phyloP scores from a whole-genome alignment of 2,797 vertebrate genomes.

The Sebastes diploproa region DNA sequence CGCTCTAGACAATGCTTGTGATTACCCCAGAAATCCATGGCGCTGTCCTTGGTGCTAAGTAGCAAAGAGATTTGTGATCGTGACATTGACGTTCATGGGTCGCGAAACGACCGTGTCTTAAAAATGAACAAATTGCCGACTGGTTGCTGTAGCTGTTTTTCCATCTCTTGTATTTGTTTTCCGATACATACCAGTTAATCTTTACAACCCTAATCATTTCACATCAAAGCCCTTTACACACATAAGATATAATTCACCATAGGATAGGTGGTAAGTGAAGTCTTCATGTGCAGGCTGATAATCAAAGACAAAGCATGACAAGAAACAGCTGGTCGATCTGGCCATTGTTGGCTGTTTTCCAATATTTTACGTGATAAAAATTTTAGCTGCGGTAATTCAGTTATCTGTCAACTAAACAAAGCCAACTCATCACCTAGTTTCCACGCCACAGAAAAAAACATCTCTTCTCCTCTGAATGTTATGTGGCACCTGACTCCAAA shows the following conservation, averaged over 20 bases:
- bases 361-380: background rate
- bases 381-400: background rate
- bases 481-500: slow-evolving; percentile 8
- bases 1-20: background rate
- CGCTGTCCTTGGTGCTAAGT: too few species aligned
- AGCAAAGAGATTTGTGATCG: too few species aligned
- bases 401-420: background rate
- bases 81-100: too few species aligned
- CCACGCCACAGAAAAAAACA: background rate
- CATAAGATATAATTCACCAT: accelerated
- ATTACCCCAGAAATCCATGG: background rate
- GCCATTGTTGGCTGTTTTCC: background rate
- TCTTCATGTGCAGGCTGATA: background rate
- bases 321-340: background rate
- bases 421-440: background rate
- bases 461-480: background rate
- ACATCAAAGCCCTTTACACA: background rate
- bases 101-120: too few species aligned
- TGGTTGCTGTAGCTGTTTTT: background rate
- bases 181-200: background rate
- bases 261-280: background rate
- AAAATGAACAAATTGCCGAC: too few species aligned
- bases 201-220: background rate
- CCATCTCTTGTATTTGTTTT: background rate
- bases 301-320: background rate